phyloP scores from a whole-genome alignment of 2,797 vertebrate species.

The Cuniculus paca region DNA sequence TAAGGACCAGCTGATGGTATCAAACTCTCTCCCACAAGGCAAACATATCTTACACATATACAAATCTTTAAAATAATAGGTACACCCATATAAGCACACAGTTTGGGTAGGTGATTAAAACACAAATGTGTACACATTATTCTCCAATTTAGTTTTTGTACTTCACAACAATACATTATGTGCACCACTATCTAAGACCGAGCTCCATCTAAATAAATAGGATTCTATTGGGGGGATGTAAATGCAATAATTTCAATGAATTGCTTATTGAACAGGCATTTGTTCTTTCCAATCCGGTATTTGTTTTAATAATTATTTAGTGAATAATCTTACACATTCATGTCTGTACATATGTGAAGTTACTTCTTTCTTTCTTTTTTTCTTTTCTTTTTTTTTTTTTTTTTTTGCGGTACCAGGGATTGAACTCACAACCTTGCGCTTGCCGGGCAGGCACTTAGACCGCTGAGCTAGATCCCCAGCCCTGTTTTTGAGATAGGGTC shows the following conservation, averaged over 20 bases:
- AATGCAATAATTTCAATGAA: neutral
- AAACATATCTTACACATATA: neutral
- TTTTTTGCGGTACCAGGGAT: too few species aligned
- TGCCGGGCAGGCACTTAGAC: too few species aligned
- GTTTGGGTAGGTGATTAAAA: neutral
- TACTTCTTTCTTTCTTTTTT: too few species aligned
- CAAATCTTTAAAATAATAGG: slow-evolving; percentile 17
- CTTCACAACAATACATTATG: neutral
- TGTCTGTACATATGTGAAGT: neutral
- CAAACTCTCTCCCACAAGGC: neutral
- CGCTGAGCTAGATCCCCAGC: too few species aligned
- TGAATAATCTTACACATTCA: neutral
- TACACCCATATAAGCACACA: neutral
- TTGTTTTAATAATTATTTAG: slow-evolving; percentile 18
- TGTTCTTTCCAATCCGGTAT: slow-evolving; percentile 22
- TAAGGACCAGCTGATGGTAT: neutral
- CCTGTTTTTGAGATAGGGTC: too few species aligned
- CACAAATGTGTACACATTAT: neutral
- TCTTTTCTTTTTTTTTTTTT: too few species aligned
- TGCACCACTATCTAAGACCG: neutral
- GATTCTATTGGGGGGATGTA: neutral
- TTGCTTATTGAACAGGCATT: slow-evolving; percentile 6
- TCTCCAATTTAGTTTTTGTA: neutral
- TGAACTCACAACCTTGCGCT: too few species aligned
- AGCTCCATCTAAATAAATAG: slow-evolving; percentile 16